Evolutionary conservation across 2,797 vertebrate species (phyloP), one percentile per base, ranked within the genome.

Genomic region (Heliangelus exortis): DNA sequence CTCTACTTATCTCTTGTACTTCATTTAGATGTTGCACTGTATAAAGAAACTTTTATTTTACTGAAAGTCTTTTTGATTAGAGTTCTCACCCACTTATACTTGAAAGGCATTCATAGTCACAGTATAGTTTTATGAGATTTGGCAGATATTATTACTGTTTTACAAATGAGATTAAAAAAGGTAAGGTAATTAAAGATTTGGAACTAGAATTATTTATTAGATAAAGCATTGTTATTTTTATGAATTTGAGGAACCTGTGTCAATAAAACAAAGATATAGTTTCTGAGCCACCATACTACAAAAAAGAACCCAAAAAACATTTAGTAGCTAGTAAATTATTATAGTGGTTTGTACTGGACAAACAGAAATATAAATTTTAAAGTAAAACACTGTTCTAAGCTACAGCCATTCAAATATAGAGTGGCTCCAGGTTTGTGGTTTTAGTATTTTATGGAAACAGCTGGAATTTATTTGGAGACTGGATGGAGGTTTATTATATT

Each of bases 401-500:
- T 61, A 47, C 39, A 91, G 9, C 13, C 15, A 9, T 76, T 62
- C 21, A 87, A 90, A 73, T 69, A 29, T 59, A 82, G 6, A 73
- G n/a, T 33, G n/a, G 29, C n/a, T 87, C 22, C 23, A 79, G 48
- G 55, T 84, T 87, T 90, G 34, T 61, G 36, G 3, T 51, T 89
- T 67, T 19, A 94, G 67, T 22, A 25, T 74, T 87, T 93, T 75
- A 48, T 51, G 16, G 47, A 66, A 93, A 82, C 39, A 73, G n/a
- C 26, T 91, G 80, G 21, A 45, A 39, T 58, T 91, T 91, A 85
- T 77, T 92, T 82, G 58, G 65, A 83, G 61, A 77, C 7, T 26
- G 19, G 19, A 88, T 48, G 45, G 91, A 87, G 20, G n/a, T 79
- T 95, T 93, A 95, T 96, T 96, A 93, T 74, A 88, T 93, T 96